phyloP scores from a whole-genome alignment of 2,888 invertebrate genomes.

The Pterostichus madidus region DNA sequence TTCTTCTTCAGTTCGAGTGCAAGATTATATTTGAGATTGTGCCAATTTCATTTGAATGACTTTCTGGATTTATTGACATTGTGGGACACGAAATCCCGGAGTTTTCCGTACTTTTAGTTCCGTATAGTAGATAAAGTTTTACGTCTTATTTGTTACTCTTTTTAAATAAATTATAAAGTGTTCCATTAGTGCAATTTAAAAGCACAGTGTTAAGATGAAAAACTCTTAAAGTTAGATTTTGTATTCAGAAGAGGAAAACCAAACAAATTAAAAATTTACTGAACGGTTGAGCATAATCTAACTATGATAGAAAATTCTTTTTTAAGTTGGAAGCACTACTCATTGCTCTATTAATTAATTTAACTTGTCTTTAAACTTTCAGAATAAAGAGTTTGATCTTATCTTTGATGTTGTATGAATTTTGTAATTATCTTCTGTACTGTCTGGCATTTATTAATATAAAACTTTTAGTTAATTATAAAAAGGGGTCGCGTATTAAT shows the following conservation, averaged over 20 bases:
- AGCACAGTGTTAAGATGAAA: neutral
- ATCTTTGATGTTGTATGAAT: conserved; percentile 16
- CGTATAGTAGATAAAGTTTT: conserved; percentile 58
- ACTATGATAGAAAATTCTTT: neutral
- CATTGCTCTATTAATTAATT: neutral
- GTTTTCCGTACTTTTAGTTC: conserved; percentile 48
- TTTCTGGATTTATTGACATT: conserved; percentile 64
- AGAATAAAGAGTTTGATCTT: conserved; percentile 23
- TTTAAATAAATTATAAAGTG: conserved; percentile 56
- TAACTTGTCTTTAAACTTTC: conserved; percentile 13
- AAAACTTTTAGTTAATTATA: conserved; percentile 32
- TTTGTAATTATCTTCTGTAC: conserved; percentile 4
- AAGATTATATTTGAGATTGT: conserved; percentile 71
- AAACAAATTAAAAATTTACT: neutral
- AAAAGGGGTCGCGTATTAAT: neutral
- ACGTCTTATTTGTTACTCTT: conserved; percentile 56
- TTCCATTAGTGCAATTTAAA: conserved; percentile 32
- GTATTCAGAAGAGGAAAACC: too few species aligned
- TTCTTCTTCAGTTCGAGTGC: conserved; percentile 46
- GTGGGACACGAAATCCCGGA: conserved; percentile 50
- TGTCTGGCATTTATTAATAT: conserved; percentile 27
- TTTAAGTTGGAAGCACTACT: neutral
- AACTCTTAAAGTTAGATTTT: neutral
- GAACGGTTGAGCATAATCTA: neutral
- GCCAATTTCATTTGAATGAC: conserved; percentile 71